Base-by-base conservation (phyloP, 2,113 vertebrate species). In the Mirza zaza region DNA sequence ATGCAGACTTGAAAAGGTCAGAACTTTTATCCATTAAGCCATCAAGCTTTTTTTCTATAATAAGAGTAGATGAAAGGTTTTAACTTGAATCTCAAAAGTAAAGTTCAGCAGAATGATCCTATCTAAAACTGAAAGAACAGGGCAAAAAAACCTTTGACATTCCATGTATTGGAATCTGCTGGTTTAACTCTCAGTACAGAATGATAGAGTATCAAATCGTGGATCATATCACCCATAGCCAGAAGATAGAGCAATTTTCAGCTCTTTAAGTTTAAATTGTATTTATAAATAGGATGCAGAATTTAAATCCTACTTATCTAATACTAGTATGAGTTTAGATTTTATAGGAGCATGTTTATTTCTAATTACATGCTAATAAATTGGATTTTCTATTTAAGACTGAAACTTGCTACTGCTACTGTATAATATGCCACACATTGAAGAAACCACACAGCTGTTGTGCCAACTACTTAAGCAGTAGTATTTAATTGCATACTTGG, bases 331-430 rank as follows among this genome's bases (percentile, higher is more conserved):
- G 89, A 97, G 80, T 97, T 98, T 98, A 97, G 91, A 96, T 95
- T 98, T 97, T 97, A 89, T 97, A 89, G 52, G 83, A 92, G 48
- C 27, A 71, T 96, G 85, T 77, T 97, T 98, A 96, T 98, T 93
- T 98, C 76, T 98, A 98, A 98, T 98, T 98, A 97, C 92, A 98
- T 98, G 88, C 95, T 98, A 98, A 98, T 98, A 97, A 98, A 95
- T 97, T 97, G 97, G 76, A 98, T 97, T 98, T 92, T 93, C 92
- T 92, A 96, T 97, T 98, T 97, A 97, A 98, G 91, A 98, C 84
- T 32, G 82, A 97, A 18, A 73, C 80, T 67, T 90, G 50, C 81
- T 92, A 90, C 77, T 97, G 77, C 61, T 80, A 39, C 95, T 82
- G 63, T 95, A 97, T 97, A 98, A 98, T 92, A 63, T 91, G 70